Evolutionary conservation across 1,140 invertebrate species (phyloP).

Genomic region (Rhopalosiphum maidis): DNA sequence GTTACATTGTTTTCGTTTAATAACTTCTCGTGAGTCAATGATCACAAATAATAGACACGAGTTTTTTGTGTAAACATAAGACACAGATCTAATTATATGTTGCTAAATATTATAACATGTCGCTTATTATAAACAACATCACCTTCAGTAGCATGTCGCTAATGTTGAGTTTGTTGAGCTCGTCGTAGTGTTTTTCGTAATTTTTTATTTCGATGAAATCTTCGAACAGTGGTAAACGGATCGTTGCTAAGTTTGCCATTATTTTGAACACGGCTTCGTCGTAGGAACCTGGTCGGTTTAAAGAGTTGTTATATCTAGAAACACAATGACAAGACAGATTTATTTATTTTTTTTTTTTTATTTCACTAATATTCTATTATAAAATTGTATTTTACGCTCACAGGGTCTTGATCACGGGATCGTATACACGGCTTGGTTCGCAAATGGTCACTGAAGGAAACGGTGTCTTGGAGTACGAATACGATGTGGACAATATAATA

Average conservation of each 20-base stretch:
- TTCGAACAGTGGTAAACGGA: slow-evolving; percentile 6
- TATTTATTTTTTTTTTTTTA: too few relatives aligned
- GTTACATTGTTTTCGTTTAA: too few relatives aligned
- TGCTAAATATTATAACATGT: background rate
- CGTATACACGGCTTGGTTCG: slow-evolving; percentile 60
- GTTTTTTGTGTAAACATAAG: too few relatives aligned
- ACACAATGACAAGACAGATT: background rate
- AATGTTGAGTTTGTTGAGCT: slow-evolving; percentile 48
- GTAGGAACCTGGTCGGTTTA: background rate
- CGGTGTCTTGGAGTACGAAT: slow-evolving; percentile 60
- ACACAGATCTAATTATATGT: too few relatives aligned
- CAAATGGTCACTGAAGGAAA: slow-evolving; percentile 62
- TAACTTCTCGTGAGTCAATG: too few relatives aligned
- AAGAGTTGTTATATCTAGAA: background rate
- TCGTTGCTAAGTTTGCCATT: background rate
- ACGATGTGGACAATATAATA: slow-evolving; percentile 58
- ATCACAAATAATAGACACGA: too few relatives aligned
- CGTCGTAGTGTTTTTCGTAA: background rate
- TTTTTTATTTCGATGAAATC: slow-evolving; percentile 13
- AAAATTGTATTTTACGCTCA: background rate
- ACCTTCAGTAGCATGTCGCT: slow-evolving; percentile 32
- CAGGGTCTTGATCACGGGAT: slow-evolving; percentile 55
- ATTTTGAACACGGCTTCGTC: slow-evolving; percentile 7
- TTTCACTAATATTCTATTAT: background rate
- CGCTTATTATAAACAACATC: background rate